A percentile compares a stretch with the other conserved stretches of the same genome.
These are phyloP conservation scores for Muntiacus muntjak DNA, from an alignment of 2,113 vertebrate species.

Conservation along the genomic window DNA sequence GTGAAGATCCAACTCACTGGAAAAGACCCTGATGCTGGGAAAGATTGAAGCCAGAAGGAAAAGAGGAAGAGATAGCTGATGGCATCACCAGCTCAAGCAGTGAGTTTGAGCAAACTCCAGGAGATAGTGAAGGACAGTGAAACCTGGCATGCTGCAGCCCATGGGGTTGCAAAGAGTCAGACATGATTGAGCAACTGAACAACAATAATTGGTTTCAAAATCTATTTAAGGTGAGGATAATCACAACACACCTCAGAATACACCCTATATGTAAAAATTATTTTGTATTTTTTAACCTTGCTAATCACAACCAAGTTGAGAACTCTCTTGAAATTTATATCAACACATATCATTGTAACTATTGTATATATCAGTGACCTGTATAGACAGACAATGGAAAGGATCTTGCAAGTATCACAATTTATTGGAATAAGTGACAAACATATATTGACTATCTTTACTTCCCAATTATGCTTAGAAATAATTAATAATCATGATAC, in stretches of 20 bases:
- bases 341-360: neutral
- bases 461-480: neutral
- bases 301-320: neutral
- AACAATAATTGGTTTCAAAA: neutral
- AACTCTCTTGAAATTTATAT: neutral
- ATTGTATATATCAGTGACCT: neutral
- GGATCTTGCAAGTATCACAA: neutral
- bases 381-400: neutral
- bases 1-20: neutral
- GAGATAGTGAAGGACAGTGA: neutral
- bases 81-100: neutral
- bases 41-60: neutral
- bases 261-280: neutral
- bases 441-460: neutral
- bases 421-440: neutral
- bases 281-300: neutral
- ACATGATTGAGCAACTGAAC: neutral
- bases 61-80: neutral
- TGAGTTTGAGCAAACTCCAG: neutral
- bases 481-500: neutral
- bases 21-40: neutral
- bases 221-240: neutral
- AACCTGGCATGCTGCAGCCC: neutral
- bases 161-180: neutral
- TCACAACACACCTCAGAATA: neutral